Evolutionary conservation across 1,140 invertebrate species (phyloP), one percentile per base, ranked within the genome.

Genomic region (Drosophila triauraria): DNA sequence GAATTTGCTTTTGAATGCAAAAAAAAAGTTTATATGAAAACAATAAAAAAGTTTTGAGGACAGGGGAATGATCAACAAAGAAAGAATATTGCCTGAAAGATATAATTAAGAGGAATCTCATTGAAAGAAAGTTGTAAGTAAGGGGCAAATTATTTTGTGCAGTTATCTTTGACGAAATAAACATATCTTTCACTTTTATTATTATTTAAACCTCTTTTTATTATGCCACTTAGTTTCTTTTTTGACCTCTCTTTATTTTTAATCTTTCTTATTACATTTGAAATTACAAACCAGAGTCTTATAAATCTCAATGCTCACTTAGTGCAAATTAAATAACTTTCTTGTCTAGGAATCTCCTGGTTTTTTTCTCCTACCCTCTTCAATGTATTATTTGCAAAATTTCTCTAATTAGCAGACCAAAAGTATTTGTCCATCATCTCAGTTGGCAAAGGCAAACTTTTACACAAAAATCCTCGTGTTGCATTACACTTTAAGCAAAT

Each of bases 371-470:
- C 7, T 0, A 7, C 23, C 27, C 42, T 50, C 53, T 20, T 23
- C 8, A 23, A 50, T 38, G n/a, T 44, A 23, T 50, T 63, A 61
- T 27, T 65, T 38, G 23, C 17, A 25, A 53, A 69, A 61, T 46
- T 64, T 60, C 25, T 58, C 76, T 83, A 83, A 87, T 87, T 87
- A 78, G 72, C 54, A 59, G 56, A 69, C 63, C 63, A 80, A 72
- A 82, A 59, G 75, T 54, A 81, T 70, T 81, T 60, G 69, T 51
- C 47, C 61, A 53, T 75, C 61, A 53, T 70, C 44, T 65, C 23
- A 40, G 32, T 57, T 44, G 20, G 4, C 38, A 56, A 61, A 27
- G 44, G 15, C 46, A 48, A 47, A 50, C 23, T 42, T 61, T 72
- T 46, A 7, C 20, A 32, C 32, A 47, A 48, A 68, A 38, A 58